Evolutionary conservation across 1,140 invertebrate species (phyloP).

Genomic region (Drosophila repletoides): DNA sequence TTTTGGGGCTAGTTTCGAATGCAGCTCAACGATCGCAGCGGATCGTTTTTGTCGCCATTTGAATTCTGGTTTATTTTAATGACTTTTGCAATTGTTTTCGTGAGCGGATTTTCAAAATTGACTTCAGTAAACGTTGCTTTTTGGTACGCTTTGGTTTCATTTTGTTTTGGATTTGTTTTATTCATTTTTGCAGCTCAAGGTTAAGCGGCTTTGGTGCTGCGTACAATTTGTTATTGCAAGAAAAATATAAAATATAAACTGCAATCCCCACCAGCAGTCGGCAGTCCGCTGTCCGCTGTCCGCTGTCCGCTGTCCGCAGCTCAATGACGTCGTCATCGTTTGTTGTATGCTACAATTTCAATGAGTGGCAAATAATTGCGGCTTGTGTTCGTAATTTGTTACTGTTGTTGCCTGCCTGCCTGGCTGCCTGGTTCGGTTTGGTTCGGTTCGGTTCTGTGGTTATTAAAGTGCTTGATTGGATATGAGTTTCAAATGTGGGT

Average conservation of each 20-base stretch:
- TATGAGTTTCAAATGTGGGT: constrained; percentile 69
- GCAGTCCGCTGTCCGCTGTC: background rate
- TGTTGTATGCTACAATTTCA: constrained; percentile 63
- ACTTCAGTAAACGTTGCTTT: constrained; percentile 56
- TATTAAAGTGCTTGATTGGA: constrained; percentile 57
- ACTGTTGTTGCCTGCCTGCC: constrained; percentile 22
- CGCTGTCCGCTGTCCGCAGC: background rate
- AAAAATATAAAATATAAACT: constrained; percentile 42
- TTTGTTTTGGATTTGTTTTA: constrained; percentile 25
- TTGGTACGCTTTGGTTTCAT: constrained; percentile 8
- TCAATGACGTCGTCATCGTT: constrained; percentile 25
- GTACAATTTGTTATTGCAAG: constrained; percentile 68
- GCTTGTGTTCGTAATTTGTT: constrained; percentile 50
- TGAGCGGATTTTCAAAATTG: constrained; percentile 80
- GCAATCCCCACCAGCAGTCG: constrained; percentile 16
- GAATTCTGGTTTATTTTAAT: constrained; percentile 78
- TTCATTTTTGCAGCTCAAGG: constrained; percentile 61
- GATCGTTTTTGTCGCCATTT: constrained; percentile 63
- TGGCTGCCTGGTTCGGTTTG: no score
- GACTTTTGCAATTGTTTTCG: constrained; percentile 79
- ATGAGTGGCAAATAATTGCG: constrained; percentile 70
- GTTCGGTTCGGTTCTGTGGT: no score
- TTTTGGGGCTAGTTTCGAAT: constrained; percentile 64
- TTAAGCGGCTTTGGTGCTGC: constrained; percentile 60
- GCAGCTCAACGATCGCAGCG: constrained; percentile 53